Evolutionary conservation across 2,797 vertebrate genomes (phyloP).

Genomic region (Allobates femoralis): DNA sequence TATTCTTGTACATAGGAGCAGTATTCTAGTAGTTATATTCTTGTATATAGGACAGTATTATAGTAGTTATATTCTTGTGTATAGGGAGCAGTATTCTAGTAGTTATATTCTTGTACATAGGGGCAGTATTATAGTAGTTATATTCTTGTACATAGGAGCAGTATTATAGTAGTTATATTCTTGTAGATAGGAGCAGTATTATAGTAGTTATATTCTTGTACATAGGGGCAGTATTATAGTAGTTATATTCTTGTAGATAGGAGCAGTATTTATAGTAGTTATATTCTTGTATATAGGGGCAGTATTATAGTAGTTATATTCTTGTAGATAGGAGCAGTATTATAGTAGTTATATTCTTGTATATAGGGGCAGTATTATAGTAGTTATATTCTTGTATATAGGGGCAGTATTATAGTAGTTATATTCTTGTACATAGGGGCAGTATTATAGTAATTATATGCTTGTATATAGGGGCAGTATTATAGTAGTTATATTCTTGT

Average conservation of each 20-base stretch:
- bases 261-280: slow-evolving; percentile 11
- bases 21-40: slow-evolving; percentile 6
- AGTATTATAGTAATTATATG: no score
- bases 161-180: slow-evolving; percentile 4
- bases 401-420: neutral
- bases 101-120: no score
- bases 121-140: no score
- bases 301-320: slow-evolving; percentile 1
- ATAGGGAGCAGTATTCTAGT: no score
- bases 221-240: no score
- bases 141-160: neutral
- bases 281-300: neutral
- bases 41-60: neutral
- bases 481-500: slow-evolving; percentile 18
- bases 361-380: slow-evolving; percentile 7
- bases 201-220: no score
- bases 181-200: no score
- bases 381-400: slow-evolving; percentile 1
- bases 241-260: no score
- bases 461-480: no score
- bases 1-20: neutral
- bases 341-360: slow-evolving; percentile 15
- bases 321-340: no score
- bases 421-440: no score
- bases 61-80: no score